Evolutionary conservation across 2,797 vertebrate species (phyloP).

Genomic region (Pangasius larnaudii): DNA sequence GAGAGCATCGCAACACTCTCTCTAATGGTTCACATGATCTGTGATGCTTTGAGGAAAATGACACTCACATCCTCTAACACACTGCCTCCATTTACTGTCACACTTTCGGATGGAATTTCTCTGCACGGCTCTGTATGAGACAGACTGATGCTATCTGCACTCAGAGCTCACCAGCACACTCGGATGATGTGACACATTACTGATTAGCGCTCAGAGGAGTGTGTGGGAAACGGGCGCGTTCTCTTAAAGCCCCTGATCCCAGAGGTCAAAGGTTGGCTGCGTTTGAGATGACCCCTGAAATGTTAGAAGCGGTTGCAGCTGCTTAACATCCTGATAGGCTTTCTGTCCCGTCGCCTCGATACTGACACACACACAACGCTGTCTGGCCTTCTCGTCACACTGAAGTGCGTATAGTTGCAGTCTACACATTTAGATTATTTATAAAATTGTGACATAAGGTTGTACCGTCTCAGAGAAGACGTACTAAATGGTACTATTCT

Average conservation of each 20-base stretch:
- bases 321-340: slow-evolving; percentile 51
- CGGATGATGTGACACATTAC: slow-evolving; percentile 50
- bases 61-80: background rate
- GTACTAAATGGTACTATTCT: background rate
- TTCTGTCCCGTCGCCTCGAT: slow-evolving; percentile 44
- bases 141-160: slow-evolving; percentile 38
- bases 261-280: slow-evolving; percentile 43
- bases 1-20: background rate
- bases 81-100: slow-evolving; percentile 2
- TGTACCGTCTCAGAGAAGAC: background rate
- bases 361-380: slow-evolving; percentile 5
- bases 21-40: background rate
- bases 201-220: slow-evolving; percentile 35
- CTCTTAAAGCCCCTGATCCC: slow-evolving; percentile 44
- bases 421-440: background rate
- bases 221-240: slow-evolving; percentile 41
- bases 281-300: slow-evolving; percentile 43
- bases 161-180: slow-evolving; percentile 19
- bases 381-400: background rate
- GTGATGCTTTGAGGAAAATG: background rate
- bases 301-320: slow-evolving; percentile 48
- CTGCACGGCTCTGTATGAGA: background rate
- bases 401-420: background rate
- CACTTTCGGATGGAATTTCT: background rate
- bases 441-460: background rate